Percentiles rank a stretch among this genome's conserved stretches.
phyloP scores from a whole-genome alignment of 23 tunicate species.

The Trididemnum nubilum region DNA sequence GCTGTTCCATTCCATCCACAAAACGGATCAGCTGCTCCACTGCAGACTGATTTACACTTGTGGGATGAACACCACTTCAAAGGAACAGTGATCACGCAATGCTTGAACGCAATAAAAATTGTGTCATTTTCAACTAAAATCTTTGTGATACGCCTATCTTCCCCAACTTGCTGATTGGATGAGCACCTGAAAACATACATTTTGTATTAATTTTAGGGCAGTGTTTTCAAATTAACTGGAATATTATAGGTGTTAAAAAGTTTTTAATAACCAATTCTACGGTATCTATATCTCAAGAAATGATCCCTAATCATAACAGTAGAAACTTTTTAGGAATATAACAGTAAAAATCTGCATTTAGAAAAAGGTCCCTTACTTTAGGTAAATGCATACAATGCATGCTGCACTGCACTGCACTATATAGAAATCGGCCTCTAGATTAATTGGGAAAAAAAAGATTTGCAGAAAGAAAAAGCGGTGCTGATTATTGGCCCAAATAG shows the following conservation, averaged over 20 bases:
- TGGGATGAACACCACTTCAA: conserved; percentile 46
- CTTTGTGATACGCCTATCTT: conserved; percentile 34
- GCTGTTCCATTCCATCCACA: conserved; percentile 80
- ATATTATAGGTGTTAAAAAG: neutral
- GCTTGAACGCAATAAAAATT: conserved; percentile 51
- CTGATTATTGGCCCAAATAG: too few species aligned
- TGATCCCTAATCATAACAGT: too few species aligned
- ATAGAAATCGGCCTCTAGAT: too few species aligned
- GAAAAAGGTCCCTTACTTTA: too few species aligned
- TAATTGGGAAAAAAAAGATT: too few species aligned
- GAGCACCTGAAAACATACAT: conserved; percentile 2
- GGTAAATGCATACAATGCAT: too few species aligned
- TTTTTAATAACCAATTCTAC: neutral
- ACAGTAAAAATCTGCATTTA: too few species aligned
- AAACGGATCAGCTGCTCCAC: conserved; percentile 79
- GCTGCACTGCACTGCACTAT: too few species aligned
- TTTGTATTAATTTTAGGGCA: too few species aligned
- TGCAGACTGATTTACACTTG: conserved; percentile 54
- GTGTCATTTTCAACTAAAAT: conserved; percentile 35
- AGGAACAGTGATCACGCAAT: conserved; percentile 67
- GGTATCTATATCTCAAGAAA: neutral
- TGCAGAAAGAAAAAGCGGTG: too few species aligned
- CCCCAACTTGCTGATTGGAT: neutral
- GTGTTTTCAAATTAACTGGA: too few species aligned
- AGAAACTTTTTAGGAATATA: too few species aligned